These are phyloP conservation scores for Lanistes nyassanus DNA, from an alignment of 1,140 invertebrate genomes.

Conservation along the genomic window DNA sequence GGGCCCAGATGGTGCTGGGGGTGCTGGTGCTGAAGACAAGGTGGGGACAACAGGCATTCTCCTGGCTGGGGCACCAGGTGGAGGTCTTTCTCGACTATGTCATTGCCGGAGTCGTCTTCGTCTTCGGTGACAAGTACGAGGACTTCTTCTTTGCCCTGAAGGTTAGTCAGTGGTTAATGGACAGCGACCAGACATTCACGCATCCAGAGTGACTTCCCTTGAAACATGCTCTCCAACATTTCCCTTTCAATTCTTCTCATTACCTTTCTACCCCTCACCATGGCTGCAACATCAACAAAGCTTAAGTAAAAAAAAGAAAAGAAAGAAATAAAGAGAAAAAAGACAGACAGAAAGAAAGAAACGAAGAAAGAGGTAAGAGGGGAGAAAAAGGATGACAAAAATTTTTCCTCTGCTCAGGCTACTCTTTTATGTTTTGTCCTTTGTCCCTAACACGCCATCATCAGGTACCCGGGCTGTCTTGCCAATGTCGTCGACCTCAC, in stretches of 20 bases:
- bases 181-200: not conserved
- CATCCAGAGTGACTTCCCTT: not conserved
- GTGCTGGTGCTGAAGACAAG: conserved; percentile 86
- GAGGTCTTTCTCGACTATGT: conserved; percentile 82
- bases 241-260: not conserved
- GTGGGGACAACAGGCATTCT: conserved; percentile 79
- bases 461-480: no score
- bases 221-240: not conserved
- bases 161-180: no score
- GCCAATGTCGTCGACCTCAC: no score
- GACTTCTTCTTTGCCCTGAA: conserved; percentile 60
- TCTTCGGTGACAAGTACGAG: conserved; percentile 77
- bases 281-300: not conserved
- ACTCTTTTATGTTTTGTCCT: no score
- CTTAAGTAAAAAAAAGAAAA: not conserved
- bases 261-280: not conserved
- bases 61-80: conserved; percentile 79
- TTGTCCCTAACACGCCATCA: no score
- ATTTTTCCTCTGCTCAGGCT: no score
- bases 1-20: conserved; percentile 86
- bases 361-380: not conserved
- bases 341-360: not conserved
- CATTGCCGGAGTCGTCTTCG: conserved; percentile 81
- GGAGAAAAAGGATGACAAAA: not conserved
- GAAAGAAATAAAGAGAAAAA: not conserved